Percentiles rank a stretch among this genome's conserved stretches.
These are phyloP conservation scores for Phoeniculus purpureus DNA, from an alignment of 2,797 vertebrate species.

Conservation along the genomic window DNA sequence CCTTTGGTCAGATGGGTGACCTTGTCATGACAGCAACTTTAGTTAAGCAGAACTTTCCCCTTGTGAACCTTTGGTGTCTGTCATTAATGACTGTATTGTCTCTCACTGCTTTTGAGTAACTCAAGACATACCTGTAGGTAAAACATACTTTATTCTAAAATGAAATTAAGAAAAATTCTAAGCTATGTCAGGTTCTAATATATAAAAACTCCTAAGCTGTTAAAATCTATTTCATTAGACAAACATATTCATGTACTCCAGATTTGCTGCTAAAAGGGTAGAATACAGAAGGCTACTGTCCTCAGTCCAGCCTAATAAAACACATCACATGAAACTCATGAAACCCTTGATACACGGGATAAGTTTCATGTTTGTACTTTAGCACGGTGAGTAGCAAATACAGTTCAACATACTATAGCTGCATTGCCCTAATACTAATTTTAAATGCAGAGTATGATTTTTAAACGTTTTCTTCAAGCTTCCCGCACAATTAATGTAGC, in stretches of 20 bases:
- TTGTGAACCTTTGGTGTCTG: rapidly evolving
- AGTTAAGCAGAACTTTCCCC: not conserved
- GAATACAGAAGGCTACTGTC: not conserved
- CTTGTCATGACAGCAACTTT: not conserved
- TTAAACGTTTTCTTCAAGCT: not conserved
- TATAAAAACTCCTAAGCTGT: not conserved
- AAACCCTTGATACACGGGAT: not conserved
- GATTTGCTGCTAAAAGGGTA: not conserved
- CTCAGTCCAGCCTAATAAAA: not conserved
- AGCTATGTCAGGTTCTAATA: not conserved
- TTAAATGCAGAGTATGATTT: conserved; percentile 3
- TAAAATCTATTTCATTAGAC: not conserved
- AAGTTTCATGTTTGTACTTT: not conserved
- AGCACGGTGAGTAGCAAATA: not conserved
- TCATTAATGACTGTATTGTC: not conserved
- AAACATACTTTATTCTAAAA: not conserved
- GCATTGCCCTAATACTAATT: not conserved
- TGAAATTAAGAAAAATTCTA: not conserved
- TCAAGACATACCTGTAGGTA: not conserved
- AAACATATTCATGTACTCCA: not conserved
- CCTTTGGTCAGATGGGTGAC: not conserved
- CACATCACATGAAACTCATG: not conserved
- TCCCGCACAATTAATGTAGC: not conserved
- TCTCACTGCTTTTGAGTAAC: not conserved
- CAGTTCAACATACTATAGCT: not conserved